These are phyloP conservation scores for Mustela lutreola DNA, from an alignment of 2,113 vertebrate genomes.

Conservation along the genomic window DNA sequence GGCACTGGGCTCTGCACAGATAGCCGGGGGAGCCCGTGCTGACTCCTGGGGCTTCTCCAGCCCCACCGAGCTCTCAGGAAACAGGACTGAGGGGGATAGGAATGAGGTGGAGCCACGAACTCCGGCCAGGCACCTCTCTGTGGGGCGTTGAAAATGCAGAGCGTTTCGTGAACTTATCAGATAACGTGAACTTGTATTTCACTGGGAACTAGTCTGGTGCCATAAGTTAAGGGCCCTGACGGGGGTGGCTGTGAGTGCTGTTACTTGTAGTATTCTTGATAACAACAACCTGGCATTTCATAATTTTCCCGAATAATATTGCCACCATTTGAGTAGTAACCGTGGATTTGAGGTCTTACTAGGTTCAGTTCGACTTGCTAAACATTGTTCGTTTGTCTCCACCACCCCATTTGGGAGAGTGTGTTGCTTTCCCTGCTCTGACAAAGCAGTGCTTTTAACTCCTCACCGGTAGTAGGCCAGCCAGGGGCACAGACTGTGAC, in stretches of 20 bases:
- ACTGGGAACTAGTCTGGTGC: neutral
- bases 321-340: neutral
- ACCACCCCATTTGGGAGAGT: neutral
- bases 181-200: fast-evolving
- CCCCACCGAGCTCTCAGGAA: neutral
- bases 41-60: fast-evolving
- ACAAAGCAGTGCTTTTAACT: neutral
- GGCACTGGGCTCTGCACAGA: too few relatives aligned
- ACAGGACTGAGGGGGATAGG: neutral
- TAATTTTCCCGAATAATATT: neutral
- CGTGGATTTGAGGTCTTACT: neutral
- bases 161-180: fast-evolving
- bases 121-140: neutral
- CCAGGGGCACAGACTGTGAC: too few relatives aligned
- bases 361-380: neutral
- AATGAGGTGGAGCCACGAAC: fast-evolving
- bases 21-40: too few relatives aligned
- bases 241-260: neutral
- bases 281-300: neutral
- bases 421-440: neutral
- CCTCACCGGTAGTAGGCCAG: too few relatives aligned
- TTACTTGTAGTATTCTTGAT: neutral
- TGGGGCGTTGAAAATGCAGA: fast-evolving
- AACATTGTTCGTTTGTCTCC: neutral
- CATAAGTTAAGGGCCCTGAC: neutral